These are phyloP conservation scores for Deladenus siricidicola DNA, from an alignment of 2,888 invertebrate genomes.

Conservation along the genomic window DNA sequence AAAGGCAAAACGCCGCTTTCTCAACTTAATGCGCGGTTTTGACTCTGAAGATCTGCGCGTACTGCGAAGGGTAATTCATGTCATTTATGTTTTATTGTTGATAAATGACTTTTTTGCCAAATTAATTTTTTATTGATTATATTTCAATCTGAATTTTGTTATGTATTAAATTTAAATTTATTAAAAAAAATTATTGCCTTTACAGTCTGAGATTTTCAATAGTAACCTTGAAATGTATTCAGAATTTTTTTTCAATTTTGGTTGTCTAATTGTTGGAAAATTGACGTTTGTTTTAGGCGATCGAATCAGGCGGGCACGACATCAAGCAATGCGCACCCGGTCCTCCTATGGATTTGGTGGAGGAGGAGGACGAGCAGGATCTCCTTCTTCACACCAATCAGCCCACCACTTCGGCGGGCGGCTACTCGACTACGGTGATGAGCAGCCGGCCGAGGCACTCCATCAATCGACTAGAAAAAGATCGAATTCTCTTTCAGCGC, in stretches of 20 bases:
- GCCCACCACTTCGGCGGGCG: constrained; percentile 4
- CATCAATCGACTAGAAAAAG: constrained; percentile 15
- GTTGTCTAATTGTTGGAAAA: constrained; percentile 12
- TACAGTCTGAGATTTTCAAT: neutral
- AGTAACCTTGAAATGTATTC: neutral
- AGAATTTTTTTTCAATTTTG: neutral
- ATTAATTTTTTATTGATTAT: too few relatives aligned
- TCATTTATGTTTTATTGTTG: too few relatives aligned
- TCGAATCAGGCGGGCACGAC: constrained; percentile 30
- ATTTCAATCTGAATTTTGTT: too few relatives aligned
- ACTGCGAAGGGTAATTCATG: constrained; percentile 37
- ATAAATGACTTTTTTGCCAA: too few relatives aligned
- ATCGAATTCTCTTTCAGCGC: constrained; percentile 19
- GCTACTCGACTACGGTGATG: constrained; percentile 17
- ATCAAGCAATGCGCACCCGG: constrained; percentile 49
- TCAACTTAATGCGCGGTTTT: constrained; percentile 52
- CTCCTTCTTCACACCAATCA: constrained; percentile 10
- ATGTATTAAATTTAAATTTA: too few relatives aligned
- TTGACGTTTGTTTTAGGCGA: constrained; percentile 34
- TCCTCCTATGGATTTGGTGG: constrained; percentile 51
- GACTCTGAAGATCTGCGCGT: constrained; percentile 52
- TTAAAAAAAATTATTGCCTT: too few relatives aligned
- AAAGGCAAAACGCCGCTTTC: constrained; percentile 46
- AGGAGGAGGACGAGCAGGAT: constrained; percentile 31
- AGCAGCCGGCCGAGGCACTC: constrained; percentile 20